Conservation (phyloP, 1,140 invertebrate species). For the Drosophila orosa region DNA sequence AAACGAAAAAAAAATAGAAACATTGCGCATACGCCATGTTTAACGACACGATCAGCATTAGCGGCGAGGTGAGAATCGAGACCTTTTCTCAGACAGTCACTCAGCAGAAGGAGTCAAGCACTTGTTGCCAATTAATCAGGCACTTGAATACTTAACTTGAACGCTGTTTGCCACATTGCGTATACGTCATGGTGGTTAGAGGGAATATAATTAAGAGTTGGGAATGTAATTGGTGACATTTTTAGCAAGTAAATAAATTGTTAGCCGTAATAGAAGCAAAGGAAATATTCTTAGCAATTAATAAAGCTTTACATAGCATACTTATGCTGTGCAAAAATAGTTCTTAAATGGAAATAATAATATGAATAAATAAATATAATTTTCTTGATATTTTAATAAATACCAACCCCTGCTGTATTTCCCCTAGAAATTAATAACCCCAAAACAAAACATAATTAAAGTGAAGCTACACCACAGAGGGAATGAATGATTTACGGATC, state of each 20-base stretch:
- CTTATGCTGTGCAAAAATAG: neutral
- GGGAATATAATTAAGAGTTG: neutral
- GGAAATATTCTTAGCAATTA: neutral
- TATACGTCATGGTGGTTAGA: constrained; percentile 21
- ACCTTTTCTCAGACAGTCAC: constrained; percentile 45
- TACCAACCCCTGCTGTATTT: neutral
- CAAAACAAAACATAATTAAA: neutral
- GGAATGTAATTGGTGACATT: neutral
- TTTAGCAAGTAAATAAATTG: neutral
- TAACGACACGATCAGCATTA: constrained; percentile 42
- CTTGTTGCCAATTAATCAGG: constrained; percentile 49
- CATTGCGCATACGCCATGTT: constrained; percentile 78
- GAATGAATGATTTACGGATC: neutral
- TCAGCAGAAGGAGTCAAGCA: constrained; percentile 35
- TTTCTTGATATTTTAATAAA: neutral
- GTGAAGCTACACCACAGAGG: too few relatives aligned
- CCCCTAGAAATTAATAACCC: neutral
- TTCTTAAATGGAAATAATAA: neutral
- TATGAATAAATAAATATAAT: neutral
- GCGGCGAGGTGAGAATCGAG: constrained; percentile 57
- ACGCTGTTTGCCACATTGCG: constrained; percentile 33
- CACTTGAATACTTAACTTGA: constrained; percentile 24
- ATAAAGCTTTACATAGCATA: neutral
- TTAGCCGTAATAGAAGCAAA: neutral
- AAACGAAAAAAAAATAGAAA: constrained; percentile 10